phyloP scores from a whole-genome alignment of 2,888 invertebrate genomes.

The Sphinx pinastri region DNA sequence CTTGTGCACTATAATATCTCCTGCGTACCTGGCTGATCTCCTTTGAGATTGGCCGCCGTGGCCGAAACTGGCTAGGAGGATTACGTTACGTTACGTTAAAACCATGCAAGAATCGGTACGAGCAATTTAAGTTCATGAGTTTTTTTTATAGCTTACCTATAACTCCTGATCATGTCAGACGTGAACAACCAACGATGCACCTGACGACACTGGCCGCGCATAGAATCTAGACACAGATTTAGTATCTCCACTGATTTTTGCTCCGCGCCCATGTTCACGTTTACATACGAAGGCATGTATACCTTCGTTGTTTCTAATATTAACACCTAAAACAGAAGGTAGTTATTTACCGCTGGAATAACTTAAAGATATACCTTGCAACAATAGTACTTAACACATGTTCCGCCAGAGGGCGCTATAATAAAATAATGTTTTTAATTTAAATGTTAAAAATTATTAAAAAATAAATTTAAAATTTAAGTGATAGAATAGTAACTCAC shows the following conservation, averaged over 20 bases:
- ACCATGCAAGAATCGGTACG: no score
- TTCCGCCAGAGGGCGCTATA: not conserved
- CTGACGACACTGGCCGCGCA: slow-evolving; percentile 91
- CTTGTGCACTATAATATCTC: no score
- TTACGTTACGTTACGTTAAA: no score
- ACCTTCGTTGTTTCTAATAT: slow-evolving; percentile 96
- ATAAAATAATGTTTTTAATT: not conserved
- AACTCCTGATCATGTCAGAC: slow-evolving; percentile 93
- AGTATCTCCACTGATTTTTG: slow-evolving; percentile 95
- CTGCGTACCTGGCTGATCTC: no score
- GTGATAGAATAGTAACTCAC: slow-evolving; percentile 75
- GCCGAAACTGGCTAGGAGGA: no score
- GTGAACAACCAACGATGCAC: slow-evolving; percentile 97
- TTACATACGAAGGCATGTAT: slow-evolving; percentile 97
- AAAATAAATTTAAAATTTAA: not conserved
- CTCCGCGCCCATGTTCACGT: slow-evolving; percentile 97
- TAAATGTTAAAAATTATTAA: not conserved
- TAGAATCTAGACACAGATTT: slow-evolving; percentile 92
- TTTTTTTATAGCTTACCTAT: slow-evolving; percentile 82
- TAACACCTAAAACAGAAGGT: slow-evolving; percentile 83
- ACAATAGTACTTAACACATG: not conserved
- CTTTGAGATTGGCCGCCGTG: no score
- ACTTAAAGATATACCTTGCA: no score
- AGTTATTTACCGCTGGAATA: no score
- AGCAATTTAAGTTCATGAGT: no score